phyloP scores from a whole-genome alignment of 2,888 invertebrate genomes.

The Acrobasis suavella region DNA sequence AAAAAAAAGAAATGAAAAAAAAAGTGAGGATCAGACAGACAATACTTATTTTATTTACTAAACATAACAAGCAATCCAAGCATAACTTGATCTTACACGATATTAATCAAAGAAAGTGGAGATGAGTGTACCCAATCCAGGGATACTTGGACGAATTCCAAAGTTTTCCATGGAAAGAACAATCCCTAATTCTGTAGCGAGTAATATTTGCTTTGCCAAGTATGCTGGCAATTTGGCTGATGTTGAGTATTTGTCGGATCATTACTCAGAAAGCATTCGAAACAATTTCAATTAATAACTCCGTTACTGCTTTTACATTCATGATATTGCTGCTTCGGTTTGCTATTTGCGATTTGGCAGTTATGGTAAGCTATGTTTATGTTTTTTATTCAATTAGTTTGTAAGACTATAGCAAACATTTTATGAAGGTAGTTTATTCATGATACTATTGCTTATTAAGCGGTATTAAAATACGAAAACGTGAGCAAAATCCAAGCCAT shows the following conservation, averaged over 20 bases:
- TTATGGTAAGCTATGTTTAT: background rate
- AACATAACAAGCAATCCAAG: background rate
- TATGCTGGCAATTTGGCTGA: constrained; percentile 40
- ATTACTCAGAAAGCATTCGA: constrained; percentile 36
- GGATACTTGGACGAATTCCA: constrained; percentile 58
- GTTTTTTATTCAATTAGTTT: too few relatives aligned
- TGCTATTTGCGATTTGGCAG: constrained; percentile 7
- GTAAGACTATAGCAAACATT: too few relatives aligned
- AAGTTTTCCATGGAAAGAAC: constrained; percentile 43
- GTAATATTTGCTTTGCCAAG: constrained; percentile 48
- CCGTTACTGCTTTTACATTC: constrained; percentile 17
- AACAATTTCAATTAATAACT: constrained; percentile 32
- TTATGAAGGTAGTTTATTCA: too few relatives aligned
- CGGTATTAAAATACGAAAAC: too few relatives aligned
- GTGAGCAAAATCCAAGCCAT: too few relatives aligned
- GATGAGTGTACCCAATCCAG: constrained; percentile 44
- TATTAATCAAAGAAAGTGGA: constrained; percentile 57
- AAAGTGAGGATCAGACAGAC: background rate
- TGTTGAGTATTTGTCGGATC: constrained; percentile 32
- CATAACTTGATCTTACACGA: background rate
- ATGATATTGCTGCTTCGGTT: constrained; percentile 19
- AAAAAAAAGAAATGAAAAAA: too few relatives aligned
- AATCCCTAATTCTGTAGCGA: constrained; percentile 49
- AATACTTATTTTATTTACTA: background rate
- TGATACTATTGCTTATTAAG: too few relatives aligned